These are phyloP conservation scores for Drosophila prostipennis DNA, from an alignment of 2,888 invertebrate genomes.

Conservation along the genomic window DNA sequence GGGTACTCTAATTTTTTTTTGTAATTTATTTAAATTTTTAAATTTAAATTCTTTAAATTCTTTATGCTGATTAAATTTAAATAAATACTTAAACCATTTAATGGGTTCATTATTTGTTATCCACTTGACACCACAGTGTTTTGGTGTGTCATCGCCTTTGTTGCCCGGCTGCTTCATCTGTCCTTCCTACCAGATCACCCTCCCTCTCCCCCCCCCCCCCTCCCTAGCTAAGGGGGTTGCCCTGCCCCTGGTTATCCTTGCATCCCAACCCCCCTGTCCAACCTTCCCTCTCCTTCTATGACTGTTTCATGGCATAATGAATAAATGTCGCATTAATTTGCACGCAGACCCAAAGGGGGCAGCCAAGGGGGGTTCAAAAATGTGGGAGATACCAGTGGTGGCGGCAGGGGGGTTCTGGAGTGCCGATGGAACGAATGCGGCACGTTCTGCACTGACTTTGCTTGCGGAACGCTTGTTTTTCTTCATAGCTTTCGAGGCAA, in stretches of 20 bases:
- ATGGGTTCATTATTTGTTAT: not conserved
- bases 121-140: constrained; percentile 17
- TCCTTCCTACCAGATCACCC: not conserved
- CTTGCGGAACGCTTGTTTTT: constrained; percentile 41
- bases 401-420: not conserved
- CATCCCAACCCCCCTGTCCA: constrained; percentile 1
- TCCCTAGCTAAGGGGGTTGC: not conserved
- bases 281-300: not conserved
- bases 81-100: not conserved
- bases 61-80: no score
- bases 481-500: constrained; percentile 47
- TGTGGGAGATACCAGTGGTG: not conserved
- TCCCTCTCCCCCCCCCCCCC: not conserved
- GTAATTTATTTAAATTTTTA: no score
- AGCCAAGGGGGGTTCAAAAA: not conserved
- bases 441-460: constrained; percentile 46
- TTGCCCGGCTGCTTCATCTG: constrained; percentile 41
- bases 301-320: constrained; percentile 64
- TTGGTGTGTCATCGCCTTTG: constrained; percentile 43
- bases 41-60: no score
- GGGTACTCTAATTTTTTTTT: no score
- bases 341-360: constrained; percentile 55
- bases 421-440: constrained; percentile 5
- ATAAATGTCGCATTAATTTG: constrained; percentile 74
- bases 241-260: constrained; percentile 8